phyloP scores from a whole-genome alignment of 2,113 vertebrate species.

The Sakesphorus luctuosus region DNA sequence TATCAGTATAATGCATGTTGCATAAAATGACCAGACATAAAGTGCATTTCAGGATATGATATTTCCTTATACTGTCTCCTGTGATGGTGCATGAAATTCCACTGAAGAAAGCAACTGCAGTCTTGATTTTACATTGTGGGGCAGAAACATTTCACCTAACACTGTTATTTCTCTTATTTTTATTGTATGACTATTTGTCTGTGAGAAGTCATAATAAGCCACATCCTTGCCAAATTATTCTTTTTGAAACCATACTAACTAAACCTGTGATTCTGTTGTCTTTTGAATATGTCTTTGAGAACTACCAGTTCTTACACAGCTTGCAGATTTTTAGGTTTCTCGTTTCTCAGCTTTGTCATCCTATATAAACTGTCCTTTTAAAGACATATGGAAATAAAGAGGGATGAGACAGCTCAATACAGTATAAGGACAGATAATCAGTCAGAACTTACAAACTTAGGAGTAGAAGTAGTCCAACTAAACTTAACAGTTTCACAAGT shows the following conservation, averaged over 20 bases:
- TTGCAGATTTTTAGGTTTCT: neutral
- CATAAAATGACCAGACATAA: neutral
- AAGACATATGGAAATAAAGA: neutral
- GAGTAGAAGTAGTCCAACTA: conserved; percentile 33
- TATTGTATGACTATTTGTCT: neutral
- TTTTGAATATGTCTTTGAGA: neutral
- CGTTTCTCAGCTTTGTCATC: neutral
- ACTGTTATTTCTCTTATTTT: neutral
- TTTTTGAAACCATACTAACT: neutral
- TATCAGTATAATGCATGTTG: neutral
- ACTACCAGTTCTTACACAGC: neutral
- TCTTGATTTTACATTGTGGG: neutral
- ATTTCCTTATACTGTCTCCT: neutral
- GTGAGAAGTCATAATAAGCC: neutral
- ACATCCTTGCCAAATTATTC: neutral
- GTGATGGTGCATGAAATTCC: neutral
- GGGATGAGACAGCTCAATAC: neutral
- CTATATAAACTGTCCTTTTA: neutral
- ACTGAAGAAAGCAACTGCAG: neutral
- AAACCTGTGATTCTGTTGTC: neutral
- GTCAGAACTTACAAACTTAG: conserved; percentile 13
- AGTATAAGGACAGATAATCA: neutral
- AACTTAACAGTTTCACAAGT: conserved; percentile 40
- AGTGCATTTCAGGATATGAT: neutral
- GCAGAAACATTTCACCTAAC: neutral